Evolutionary conservation across 2,888 invertebrate genomes (phyloP).

Genomic region (Caradrina clavipalpis): DNA sequence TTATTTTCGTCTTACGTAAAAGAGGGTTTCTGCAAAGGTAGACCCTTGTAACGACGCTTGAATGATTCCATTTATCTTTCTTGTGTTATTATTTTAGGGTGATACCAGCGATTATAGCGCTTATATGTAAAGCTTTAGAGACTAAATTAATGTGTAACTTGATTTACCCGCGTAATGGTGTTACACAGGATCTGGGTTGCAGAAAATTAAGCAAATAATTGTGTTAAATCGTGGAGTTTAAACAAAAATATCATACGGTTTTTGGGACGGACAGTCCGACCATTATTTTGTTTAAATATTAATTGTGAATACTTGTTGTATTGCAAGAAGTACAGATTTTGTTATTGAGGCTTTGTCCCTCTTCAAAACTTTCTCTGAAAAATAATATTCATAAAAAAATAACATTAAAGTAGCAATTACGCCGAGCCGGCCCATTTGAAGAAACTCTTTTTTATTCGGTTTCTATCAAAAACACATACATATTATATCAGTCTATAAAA

Average conservation of each 20-base stretch:
- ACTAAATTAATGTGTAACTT: constrained; percentile 48
- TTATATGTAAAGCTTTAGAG: constrained; percentile 50
- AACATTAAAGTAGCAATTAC: not conserved
- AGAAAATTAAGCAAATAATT: constrained; percentile 60
- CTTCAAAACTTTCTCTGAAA: too few relatives aligned
- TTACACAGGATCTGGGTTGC: constrained; percentile 46
- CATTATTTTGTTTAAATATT: not conserved
- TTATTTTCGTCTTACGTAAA: constrained; percentile 30
- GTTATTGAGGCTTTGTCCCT: too few relatives aligned
- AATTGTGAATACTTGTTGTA: not conserved
- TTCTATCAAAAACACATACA: not conserved
- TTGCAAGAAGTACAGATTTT: too few relatives aligned
- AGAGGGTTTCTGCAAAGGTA: constrained; percentile 60
- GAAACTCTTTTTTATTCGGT: not conserved
- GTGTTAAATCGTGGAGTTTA: constrained; percentile 34
- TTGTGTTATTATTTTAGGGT: constrained; percentile 70
- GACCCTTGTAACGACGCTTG: constrained; percentile 71
- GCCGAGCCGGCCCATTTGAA: not conserved
- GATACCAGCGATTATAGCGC: constrained; percentile 58
- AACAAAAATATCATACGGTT: constrained; percentile 44
- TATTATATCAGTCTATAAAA: not conserved
- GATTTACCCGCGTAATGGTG: constrained; percentile 48
- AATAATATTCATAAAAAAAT: too few relatives aligned
- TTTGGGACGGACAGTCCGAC: not conserved
- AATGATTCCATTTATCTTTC: constrained; percentile 75